phyloP scores from a whole-genome alignment of 2,113 vertebrate genomes.

The Alethe diademata region DNA sequence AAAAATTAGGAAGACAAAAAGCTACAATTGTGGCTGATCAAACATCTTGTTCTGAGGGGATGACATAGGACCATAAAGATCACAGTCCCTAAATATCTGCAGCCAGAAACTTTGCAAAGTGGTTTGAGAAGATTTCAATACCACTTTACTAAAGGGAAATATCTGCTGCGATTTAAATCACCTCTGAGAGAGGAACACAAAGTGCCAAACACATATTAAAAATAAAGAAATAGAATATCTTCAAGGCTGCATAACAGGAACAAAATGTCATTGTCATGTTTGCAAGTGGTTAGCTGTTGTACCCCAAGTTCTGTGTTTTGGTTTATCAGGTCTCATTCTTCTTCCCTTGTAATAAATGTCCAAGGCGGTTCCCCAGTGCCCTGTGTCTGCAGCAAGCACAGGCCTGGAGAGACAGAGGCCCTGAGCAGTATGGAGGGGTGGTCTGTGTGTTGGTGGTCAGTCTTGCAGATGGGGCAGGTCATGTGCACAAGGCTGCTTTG shows the following conservation, averaged over 20 bases:
- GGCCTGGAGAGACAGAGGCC: accelerated
- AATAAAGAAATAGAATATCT: neutral
- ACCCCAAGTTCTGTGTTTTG: neutral
- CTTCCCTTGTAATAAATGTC: neutral
- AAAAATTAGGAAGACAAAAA: neutral
- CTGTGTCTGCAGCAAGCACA: neutral
- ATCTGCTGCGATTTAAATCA: neutral
- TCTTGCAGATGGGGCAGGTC: neutral
- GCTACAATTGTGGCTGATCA: neutral
- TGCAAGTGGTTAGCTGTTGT: neutral
- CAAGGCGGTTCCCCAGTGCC: neutral
- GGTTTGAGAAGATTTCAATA: neutral
- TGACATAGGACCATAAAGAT: neutral
- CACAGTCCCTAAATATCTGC: neutral
- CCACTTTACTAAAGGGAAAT: neutral
- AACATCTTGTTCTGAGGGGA: neutral
- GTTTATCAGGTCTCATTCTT: neutral
- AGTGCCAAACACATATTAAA: neutral
- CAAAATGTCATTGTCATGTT: neutral
- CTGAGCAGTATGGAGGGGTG: neutral
- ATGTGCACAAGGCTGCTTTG: neutral
- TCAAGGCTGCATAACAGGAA: neutral
- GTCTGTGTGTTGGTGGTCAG: neutral
- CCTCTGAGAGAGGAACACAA: neutral
- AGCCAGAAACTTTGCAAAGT: neutral